These are phyloP conservation scores for Leucophenga montana DNA, from an alignment of 2,888 invertebrate genomes.

Conservation along the genomic window DNA sequence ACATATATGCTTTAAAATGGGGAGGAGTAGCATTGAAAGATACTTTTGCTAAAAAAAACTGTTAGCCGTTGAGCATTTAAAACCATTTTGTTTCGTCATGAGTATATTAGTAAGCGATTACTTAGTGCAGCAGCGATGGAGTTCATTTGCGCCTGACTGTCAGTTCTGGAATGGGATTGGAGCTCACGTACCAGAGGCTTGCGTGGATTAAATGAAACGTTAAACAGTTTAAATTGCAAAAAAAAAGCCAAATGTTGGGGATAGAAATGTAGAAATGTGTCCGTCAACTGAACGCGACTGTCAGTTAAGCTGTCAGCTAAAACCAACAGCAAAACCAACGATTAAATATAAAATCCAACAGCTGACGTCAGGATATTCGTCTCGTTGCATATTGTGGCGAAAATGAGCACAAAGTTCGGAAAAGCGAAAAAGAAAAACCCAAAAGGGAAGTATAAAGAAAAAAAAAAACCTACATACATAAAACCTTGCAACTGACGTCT, in stretches of 20 bases:
- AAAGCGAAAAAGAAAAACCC: too few species aligned
- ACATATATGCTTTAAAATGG: slow-evolving; percentile 5
- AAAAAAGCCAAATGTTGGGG: neutral
- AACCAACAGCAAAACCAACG: slow-evolving; percentile 1
- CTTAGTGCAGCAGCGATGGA: too few species aligned
- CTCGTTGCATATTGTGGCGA: too few species aligned
- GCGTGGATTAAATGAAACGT: slow-evolving; percentile 20
- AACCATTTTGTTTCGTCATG: slow-evolving; percentile 33
- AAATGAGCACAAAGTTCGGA: too few species aligned
- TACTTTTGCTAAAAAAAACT: slow-evolving; percentile 46
- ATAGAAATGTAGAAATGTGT: neutral
- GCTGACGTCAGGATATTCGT: slow-evolving; percentile 18
- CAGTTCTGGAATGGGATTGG: neutral
- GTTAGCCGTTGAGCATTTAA: slow-evolving; percentile 49
- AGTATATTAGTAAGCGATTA: slow-evolving; percentile 8
- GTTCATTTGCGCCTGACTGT: neutral
- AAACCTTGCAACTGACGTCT: slow-evolving; percentile 16
- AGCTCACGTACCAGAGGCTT: neutral
- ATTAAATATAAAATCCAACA: neutral
- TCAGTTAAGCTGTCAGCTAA: slow-evolving; percentile 25
- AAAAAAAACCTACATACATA: neutral
- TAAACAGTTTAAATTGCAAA: slow-evolving; percentile 18
- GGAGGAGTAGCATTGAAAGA: slow-evolving; percentile 32
- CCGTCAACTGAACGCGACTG: neutral
- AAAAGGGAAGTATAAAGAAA: neutral